phyloP scores from a whole-genome alignment of 2,888 invertebrate genomes.

The Cyclophora albipunctata region DNA sequence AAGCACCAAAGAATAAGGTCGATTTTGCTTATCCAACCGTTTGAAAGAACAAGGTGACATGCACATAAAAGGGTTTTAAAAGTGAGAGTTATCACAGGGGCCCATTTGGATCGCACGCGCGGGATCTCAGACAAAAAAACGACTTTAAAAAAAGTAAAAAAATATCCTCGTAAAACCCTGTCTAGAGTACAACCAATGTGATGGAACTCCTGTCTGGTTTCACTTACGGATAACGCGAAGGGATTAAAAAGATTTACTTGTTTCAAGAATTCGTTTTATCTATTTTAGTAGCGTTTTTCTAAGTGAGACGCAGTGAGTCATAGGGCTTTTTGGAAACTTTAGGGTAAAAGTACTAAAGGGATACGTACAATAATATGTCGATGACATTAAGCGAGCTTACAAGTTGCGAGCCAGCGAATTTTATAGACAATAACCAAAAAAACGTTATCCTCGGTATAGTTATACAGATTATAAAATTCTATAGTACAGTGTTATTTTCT shows the following conservation, averaged over 20 bases:
- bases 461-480: too few relatives aligned
- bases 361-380: too few relatives aligned
- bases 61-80: slow-evolving; percentile 63
- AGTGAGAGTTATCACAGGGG: slow-evolving; percentile 74
- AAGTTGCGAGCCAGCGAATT: too few relatives aligned
- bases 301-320: slow-evolving; percentile 8
- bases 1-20: too few relatives aligned
- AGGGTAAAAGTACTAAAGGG: too few relatives aligned
- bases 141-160: slow-evolving; percentile 31
- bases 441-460: too few relatives aligned
- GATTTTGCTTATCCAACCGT: too few relatives aligned
- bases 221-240: slow-evolving; percentile 34
- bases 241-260: slow-evolving; percentile 20
- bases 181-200: slow-evolving; percentile 30
- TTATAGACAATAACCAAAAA: too few relatives aligned
- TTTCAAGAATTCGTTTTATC: slow-evolving; percentile 17
- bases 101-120: slow-evolving; percentile 73
- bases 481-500: too few relatives aligned
- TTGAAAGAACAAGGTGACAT: slow-evolving; percentile 46
- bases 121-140: slow-evolving; percentile 43
- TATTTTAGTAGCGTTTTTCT: slow-evolving; percentile 19
- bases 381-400: too few relatives aligned
- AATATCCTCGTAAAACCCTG: slow-evolving; percentile 49
- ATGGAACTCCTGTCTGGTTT: slow-evolving; percentile 56
- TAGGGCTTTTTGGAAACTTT: not conserved